A percentile compares a stretch with the other conserved stretches of the same genome.
phyloP scores from a whole-genome alignment of 2,113 vertebrate genomes.

The Pangasianodon hypophthalmus region DNA sequence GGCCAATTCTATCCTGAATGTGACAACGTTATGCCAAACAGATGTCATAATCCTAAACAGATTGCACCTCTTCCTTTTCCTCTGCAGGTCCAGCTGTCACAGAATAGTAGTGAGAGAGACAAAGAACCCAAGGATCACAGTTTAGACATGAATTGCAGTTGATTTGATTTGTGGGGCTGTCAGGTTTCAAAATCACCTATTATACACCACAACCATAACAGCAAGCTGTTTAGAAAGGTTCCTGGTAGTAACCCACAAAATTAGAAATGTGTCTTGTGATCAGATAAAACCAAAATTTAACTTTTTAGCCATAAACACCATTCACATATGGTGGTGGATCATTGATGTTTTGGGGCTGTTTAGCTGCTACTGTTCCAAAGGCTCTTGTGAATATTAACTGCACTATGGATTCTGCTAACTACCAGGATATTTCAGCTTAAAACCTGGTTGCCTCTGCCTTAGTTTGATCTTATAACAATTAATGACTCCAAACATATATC shows the following conservation, averaged over 20 bases:
- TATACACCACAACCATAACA: neutral
- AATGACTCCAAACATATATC: neutral
- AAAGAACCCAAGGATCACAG: neutral
- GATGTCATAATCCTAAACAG: neutral
- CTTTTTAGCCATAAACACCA: neutral
- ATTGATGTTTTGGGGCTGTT: neutral
- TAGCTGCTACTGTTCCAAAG: neutral
- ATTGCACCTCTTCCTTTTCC: neutral
- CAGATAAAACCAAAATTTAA: neutral
- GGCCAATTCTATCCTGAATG: conserved; percentile 2
- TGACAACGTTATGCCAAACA: neutral
- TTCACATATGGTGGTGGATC: neutral
- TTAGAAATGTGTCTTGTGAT: neutral
- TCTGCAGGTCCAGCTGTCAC: neutral
- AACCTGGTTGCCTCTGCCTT: neutral
- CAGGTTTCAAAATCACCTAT: neutral
- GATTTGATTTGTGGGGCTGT: neutral
- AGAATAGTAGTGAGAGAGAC: neutral
- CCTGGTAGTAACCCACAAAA: neutral
- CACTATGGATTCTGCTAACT: neutral
- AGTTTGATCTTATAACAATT: neutral
- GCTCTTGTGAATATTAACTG: neutral
- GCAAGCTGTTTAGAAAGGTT: neutral
- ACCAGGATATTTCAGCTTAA: neutral
- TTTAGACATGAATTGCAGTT: neutral